phyloP scores from a whole-genome alignment of 2,888 invertebrate genomes.

The Danaus chrysippus region DNA sequence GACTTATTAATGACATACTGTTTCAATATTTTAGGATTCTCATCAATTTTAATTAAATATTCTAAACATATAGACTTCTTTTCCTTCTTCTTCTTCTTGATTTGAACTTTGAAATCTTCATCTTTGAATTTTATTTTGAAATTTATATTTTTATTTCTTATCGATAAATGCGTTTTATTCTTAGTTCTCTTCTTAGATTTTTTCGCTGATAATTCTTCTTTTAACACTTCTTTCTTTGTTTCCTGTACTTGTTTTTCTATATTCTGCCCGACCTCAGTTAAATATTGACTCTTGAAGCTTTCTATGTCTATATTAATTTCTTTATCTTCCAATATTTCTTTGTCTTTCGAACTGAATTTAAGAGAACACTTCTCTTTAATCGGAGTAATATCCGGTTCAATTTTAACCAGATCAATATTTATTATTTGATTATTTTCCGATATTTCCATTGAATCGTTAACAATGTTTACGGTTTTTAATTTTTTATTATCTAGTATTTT shows the following conservation, averaged over 20 bases:
- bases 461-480: constrained; percentile 32
- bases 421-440: constrained; percentile 49
- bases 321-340: constrained; percentile 39
- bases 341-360: constrained; percentile 49
- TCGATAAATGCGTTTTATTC: constrained; percentile 26
- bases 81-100: constrained; percentile 32
- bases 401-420: constrained; percentile 48
- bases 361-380: constrained; percentile 37
- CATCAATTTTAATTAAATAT: neutral
- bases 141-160: constrained; percentile 40
- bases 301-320: constrained; percentile 54
- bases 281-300: constrained; percentile 56
- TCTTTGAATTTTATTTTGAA: constrained; percentile 52
- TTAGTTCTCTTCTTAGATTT: constrained; percentile 26
- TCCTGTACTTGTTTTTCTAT: neutral
- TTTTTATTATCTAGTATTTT: constrained; percentile 42
- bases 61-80: constrained; percentile 5
- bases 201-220: neutral
- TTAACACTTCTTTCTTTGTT: too few species aligned
- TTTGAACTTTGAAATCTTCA: constrained; percentile 45
- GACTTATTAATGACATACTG: constrained; percentile 58
- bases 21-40: constrained; percentile 34
- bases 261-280: constrained; percentile 48
- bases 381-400: constrained; percentile 29
- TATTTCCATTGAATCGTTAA: constrained; percentile 59